Conservation (phyloP, 2,888 invertebrate genomes). For the Drosophila mimica region DNA sequence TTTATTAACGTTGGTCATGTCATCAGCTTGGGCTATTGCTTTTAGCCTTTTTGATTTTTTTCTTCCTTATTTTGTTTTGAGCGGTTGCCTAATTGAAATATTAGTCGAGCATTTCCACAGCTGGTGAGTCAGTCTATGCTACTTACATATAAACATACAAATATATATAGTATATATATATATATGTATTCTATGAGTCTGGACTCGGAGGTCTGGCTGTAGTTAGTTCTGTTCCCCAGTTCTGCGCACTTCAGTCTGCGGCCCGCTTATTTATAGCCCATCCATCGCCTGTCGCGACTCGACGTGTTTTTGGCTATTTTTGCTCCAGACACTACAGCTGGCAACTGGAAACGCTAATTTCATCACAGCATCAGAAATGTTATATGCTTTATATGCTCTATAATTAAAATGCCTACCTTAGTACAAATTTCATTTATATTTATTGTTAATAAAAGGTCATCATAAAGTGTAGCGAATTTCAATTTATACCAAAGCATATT, state of each 20-base stretch:
- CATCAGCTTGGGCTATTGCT: conserved; percentile 72
- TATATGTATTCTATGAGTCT: conserved; percentile 8
- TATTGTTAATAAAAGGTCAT: background rate
- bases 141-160: background rate
- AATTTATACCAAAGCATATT: background rate
- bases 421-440: background rate
- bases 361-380: conserved; percentile 8
- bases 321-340: conserved; percentile 68
- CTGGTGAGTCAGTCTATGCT: conserved; percentile 63
- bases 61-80: conserved; percentile 7
- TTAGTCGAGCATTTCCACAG: conserved; percentile 65
- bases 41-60: conserved; percentile 26
- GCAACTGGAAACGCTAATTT: conserved; percentile 53
- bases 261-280: conserved; percentile 74
- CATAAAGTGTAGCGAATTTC: background rate
- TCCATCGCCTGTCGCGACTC: conserved; percentile 77
- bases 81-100: conserved; percentile 73
- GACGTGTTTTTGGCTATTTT: conserved; percentile 66
- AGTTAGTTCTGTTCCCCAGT: conserved; percentile 43
- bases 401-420: background rate
- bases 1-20: conserved; percentile 79
- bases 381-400: conserved; percentile 34
- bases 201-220: conserved; percentile 26
- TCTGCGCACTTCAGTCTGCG: conserved; percentile 64
- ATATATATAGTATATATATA: background rate